A percentile compares a stretch with the other conserved stretches of the same genome.
These are phyloP conservation scores for Myrmecophaga tridactyla DNA, from an alignment of 2,113 vertebrate genomes.

Conservation along the genomic window DNA sequence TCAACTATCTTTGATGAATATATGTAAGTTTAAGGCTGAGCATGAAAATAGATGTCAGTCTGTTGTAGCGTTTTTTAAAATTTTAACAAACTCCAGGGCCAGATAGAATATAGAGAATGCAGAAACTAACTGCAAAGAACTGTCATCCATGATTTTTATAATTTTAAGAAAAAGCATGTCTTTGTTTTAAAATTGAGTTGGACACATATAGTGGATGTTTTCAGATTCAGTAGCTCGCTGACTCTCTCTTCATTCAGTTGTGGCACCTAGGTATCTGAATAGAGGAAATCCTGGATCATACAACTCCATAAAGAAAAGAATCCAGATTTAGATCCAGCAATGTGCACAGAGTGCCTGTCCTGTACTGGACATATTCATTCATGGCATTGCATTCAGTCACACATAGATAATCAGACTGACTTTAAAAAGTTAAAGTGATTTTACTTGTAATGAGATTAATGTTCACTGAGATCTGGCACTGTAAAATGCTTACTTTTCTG, in stretches of 20 bases:
- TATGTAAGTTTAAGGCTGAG: not conserved
- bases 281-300: not conserved
- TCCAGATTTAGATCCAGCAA: not conserved
- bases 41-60: not conserved
- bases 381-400: not conserved
- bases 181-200: slow-evolving; percentile 21
- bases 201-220: not conserved
- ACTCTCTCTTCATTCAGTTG: not conserved
- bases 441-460: slow-evolving; percentile 55
- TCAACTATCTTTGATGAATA: not conserved
- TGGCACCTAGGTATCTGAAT: not conserved
- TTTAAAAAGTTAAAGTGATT: slow-evolving; percentile 37
- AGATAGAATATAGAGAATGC: not conserved
- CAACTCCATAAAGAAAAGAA: not conserved
- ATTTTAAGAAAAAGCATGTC: not conserved
- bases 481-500: slow-evolving; percentile 54
- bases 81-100: not conserved
- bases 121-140: not conserved
- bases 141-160: not conserved
- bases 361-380: not conserved
- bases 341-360: not conserved
- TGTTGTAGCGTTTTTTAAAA: not conserved
- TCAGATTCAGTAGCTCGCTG: not conserved
- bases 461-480: slow-evolving; percentile 6
- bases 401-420: not conserved